phyloP scores from a whole-genome alignment of 2,113 vertebrate genomes.

The Semnopithecus entellus region DNA sequence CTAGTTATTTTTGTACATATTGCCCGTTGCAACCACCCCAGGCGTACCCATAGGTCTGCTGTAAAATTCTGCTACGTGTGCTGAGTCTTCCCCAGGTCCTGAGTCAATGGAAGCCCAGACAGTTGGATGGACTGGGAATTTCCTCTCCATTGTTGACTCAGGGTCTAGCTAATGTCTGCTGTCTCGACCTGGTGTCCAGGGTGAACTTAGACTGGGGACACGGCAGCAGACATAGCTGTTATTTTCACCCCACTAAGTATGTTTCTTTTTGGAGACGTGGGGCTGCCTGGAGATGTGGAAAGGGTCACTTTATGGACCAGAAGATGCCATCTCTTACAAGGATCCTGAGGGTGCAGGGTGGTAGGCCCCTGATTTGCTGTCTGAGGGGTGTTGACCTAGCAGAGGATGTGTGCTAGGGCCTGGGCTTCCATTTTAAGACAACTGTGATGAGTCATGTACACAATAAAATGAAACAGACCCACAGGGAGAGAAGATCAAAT shows the following conservation, averaged over 20 bases:
- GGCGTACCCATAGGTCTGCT: not conserved
- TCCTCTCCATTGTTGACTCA: constrained; percentile 2
- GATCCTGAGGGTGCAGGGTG: not conserved
- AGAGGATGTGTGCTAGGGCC: not conserved
- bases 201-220: constrained; percentile 35
- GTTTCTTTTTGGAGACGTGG: not conserved
- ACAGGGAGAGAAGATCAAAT: not conserved
- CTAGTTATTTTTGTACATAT: constrained; percentile 38
- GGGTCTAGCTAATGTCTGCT: constrained; percentile 26
- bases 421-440: not conserved
- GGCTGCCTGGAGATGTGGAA: not conserved
- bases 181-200: not conserved
- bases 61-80: not conserved
- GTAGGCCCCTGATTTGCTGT: not conserved
- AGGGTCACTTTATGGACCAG: not conserved
- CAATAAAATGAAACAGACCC: not conserved
- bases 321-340: not conserved
- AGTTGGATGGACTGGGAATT: not conserved
- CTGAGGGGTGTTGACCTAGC: not conserved
- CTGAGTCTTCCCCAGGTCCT: not conserved
- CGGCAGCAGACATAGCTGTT: not conserved
- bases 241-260: not conserved
- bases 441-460: not conserved
- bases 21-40: not conserved
- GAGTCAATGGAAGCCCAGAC: not conserved